A percentile compares a stretch with the other conserved stretches of the same genome.
phyloP scores from a whole-genome alignment of 2,888 invertebrate genomes.

The Xiphydria camelus region DNA sequence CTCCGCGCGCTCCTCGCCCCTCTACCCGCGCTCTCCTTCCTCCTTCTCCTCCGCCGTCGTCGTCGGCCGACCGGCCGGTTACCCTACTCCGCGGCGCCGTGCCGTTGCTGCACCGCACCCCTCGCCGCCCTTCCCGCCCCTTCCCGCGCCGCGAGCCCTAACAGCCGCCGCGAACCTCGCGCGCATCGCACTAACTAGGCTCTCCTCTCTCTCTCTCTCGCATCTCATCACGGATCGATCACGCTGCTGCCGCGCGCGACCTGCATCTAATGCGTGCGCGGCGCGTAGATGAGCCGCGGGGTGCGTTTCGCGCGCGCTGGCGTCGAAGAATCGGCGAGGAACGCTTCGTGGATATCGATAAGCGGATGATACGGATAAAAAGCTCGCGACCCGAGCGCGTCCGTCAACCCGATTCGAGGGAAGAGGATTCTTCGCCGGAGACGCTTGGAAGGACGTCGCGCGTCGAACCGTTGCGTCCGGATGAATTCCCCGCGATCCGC shows the following conservation, averaged over 20 bases:
- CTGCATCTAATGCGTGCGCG: no score
- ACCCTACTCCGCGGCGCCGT: conserved; percentile 4
- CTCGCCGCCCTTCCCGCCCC: conserved; percentile 14
- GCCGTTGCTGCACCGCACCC: conserved; percentile 10
- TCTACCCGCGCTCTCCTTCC: conserved; percentile 10
- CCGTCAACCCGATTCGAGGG: neutral
- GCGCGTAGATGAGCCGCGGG: no score
- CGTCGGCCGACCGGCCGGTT: conserved; percentile 9
- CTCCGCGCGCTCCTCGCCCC: conserved; percentile 23
- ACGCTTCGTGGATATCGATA: no score
- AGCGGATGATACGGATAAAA: no score
- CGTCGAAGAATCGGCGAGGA: no score
- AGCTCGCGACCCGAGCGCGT: no score
- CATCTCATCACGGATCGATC: neutral
- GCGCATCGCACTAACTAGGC: conserved; percentile 1
- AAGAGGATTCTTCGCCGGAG: no score
- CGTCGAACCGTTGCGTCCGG: conserved; percentile 17
- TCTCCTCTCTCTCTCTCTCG: conserved; percentile 12
- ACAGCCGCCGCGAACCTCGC: conserved; percentile 4
- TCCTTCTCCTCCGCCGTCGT: conserved; percentile 9
- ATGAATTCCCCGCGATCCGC: conserved; percentile 6
- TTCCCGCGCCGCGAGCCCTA: conserved; percentile 4
- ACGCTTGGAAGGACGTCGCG: no score
- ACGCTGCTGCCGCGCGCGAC: neutral
- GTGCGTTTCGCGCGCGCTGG: no score